Conservation (phyloP, 2,113 vertebrate genomes). For the Platanista minor region DNA sequence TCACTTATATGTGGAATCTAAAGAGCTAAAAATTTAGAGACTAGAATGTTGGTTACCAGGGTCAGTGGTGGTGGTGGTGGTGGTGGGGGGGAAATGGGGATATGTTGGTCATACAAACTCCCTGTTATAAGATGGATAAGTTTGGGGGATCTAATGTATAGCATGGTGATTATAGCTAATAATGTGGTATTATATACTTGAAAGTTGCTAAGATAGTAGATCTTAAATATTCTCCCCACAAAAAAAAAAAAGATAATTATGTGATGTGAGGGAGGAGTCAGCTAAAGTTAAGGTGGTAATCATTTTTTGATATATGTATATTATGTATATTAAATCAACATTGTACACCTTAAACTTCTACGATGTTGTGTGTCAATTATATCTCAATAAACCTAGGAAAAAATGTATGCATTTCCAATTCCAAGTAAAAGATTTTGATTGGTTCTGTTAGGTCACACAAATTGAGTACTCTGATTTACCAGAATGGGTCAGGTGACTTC, state of each 20-base stretch:
- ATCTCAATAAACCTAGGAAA: background rate
- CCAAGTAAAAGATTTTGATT: background rate
- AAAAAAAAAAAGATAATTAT: background rate
- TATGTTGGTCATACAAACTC: background rate
- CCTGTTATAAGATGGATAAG: background rate
- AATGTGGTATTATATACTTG: background rate
- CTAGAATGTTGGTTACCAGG: background rate
- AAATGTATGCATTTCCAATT: background rate
- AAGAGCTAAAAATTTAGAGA: background rate
- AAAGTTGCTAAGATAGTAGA: background rate
- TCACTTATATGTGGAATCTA: background rate
- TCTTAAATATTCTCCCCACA: background rate
- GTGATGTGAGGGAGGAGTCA: background rate
- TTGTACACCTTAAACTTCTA: background rate
- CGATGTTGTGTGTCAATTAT: background rate
- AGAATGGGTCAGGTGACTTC: background rate
- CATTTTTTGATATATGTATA: background rate
- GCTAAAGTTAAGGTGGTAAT: background rate
- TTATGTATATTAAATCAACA: background rate
- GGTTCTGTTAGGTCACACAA: background rate
- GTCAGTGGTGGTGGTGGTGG: background rate
- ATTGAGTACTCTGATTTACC: background rate
- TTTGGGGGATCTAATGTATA: background rate
- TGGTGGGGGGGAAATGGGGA: background rate
- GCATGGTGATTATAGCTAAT: background rate